Percentiles rank a stretch among this genome's conserved stretches.
phyloP scores from a whole-genome alignment of 53 echinoderm and acorn worm species.

The Arbacia lixula region DNA sequence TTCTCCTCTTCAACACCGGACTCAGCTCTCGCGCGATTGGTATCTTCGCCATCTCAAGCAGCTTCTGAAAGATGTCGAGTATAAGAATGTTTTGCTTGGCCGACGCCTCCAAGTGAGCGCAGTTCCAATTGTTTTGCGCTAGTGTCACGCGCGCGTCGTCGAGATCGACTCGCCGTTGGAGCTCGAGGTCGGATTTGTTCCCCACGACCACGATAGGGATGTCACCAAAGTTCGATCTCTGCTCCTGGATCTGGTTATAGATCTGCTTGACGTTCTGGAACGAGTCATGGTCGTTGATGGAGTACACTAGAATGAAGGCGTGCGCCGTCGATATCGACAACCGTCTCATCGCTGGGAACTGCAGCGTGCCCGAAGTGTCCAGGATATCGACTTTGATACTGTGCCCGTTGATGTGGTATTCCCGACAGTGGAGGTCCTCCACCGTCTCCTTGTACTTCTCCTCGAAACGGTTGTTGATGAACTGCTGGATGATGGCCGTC shows the following conservation, averaged over 20 bases:
- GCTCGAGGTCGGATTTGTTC: conserved; percentile 86
- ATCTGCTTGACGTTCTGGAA: conserved; percentile 91
- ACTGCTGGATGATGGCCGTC: conserved; percentile 94
- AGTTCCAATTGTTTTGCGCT: conserved; percentile 88
- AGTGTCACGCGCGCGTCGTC: conserved; percentile 81
- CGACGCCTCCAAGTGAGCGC: conserved; percentile 88
- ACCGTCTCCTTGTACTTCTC: conserved; percentile 97
- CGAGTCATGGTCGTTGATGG: conserved; percentile 81
- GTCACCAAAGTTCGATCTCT: conserved; percentile 82
- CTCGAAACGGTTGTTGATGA: conserved; percentile 78
- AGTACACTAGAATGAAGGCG: conserved; percentile 90
- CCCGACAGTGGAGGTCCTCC: conserved; percentile 96
- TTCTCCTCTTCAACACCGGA: conserved; percentile 88
- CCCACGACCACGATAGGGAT: conserved; percentile 92
- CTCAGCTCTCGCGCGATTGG: conserved; percentile 96
- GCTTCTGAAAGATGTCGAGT: conserved; percentile 97
- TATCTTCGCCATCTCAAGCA: conserved; percentile 88
- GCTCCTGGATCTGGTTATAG: conserved; percentile 96
- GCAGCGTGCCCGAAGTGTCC: conserved; percentile 90
- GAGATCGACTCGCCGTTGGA: conserved; percentile 77
- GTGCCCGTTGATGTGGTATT: conserved; percentile 94
- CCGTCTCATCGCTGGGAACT: conserved; percentile 97
- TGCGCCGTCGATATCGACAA: conserved; percentile 96
- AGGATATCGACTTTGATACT: conserved; percentile 96
- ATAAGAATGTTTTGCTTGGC: conserved; percentile 88